phyloP scores from a whole-genome alignment of 2,113 vertebrate species.

The Psophia crepitans region DNA sequence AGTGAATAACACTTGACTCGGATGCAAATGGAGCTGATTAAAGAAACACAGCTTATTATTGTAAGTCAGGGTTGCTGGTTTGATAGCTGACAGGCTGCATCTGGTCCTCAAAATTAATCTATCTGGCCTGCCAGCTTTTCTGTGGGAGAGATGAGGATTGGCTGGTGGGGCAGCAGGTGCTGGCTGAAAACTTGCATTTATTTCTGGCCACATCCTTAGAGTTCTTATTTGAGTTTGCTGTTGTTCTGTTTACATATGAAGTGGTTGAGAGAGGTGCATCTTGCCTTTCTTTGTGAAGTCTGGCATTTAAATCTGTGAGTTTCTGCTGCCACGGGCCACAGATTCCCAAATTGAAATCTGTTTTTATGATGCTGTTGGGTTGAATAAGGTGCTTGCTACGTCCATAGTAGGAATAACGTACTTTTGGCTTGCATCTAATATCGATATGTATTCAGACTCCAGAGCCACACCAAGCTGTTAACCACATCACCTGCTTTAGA shows the following conservation, averaged over 20 bases:
- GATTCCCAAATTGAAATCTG: not conserved
- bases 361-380: not conserved
- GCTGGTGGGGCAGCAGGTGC: constrained; percentile 38
- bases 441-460: not conserved
- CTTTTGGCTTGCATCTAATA: not conserved
- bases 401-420: not conserved
- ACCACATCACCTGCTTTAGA: not conserved
- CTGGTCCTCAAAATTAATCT: constrained; percentile 38
- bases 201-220: not conserved
- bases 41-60: constrained; percentile 16
- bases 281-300: not conserved
- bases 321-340: not conserved
- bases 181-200: not conserved
- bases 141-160: not conserved
- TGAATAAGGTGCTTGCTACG: not conserved
- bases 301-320: not conserved
- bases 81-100: constrained; percentile 32
- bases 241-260: not conserved
- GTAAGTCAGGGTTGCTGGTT: not conserved
- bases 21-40: constrained; percentile 17
- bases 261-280: not conserved
- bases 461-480: not conserved
- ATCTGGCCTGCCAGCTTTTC: not conserved
- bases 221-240: not conserved
- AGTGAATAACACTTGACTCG: not conserved